A percentile compares a stretch with the other conserved stretches of the same genome.
Conservation (phyloP, 2,797 vertebrate species). For the Eptatretus atami region DNA sequence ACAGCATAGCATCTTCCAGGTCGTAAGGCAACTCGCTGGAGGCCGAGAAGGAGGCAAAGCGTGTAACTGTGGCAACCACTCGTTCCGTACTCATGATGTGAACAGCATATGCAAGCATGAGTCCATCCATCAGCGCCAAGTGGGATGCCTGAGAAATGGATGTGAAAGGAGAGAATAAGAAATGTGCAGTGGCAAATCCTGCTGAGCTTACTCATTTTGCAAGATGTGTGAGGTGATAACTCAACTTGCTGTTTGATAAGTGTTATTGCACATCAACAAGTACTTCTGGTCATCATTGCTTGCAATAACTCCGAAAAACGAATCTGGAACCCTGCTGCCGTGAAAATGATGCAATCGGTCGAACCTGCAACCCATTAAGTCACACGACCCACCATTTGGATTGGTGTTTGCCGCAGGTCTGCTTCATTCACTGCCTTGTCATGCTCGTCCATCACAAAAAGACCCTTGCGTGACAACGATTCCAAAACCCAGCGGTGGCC, state of each 20-base stretch:
- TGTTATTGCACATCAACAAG: too few species aligned
- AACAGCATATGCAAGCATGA: conserved; percentile 95
- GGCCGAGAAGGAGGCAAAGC: conserved; percentile 90
- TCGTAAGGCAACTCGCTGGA: conserved; percentile 88
- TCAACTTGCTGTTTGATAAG: too few species aligned
- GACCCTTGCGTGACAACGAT: conserved; percentile 64
- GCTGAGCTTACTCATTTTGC: too few species aligned
- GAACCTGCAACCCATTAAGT: too few species aligned
- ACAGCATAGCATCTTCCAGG: conserved; percentile 87
- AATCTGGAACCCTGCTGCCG: too few species aligned
- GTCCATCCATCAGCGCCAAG: conserved; percentile 82
- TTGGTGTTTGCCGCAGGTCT: conserved; percentile 41
- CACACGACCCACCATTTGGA: conserved; percentile 57
- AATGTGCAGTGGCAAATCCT: neutral
- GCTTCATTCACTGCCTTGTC: conserved; percentile 47
- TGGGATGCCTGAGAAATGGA: conserved; percentile 35
- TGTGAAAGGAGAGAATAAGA: neutral
- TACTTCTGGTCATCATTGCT: too few species aligned
- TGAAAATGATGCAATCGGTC: too few species aligned
- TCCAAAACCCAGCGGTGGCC: conserved; percentile 75
- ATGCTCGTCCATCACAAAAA: conserved; percentile 81
- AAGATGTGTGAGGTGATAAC: too few species aligned
- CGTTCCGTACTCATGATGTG: conserved; percentile 99
- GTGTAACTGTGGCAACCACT: conserved; percentile 69
- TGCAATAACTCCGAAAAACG: too few species aligned